These are phyloP conservation scores for Drosophila ironensis DNA, from an alignment of 1,140 invertebrate species.

Conservation along the genomic window DNA sequence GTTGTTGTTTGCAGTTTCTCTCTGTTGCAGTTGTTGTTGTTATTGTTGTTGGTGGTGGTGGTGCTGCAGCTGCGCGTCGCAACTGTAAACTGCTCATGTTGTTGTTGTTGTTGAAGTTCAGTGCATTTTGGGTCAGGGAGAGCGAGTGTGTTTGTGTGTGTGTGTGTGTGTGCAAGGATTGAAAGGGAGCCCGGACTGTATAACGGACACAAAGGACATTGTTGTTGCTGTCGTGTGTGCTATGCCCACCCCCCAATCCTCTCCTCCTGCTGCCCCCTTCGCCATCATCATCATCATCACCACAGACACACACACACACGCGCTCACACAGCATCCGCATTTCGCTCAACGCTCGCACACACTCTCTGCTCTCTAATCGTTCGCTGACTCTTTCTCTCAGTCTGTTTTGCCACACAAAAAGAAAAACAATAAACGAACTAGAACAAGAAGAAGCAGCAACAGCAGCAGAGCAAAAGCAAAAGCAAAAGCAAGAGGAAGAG, in stretches of 20 bases:
- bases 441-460: too few relatives aligned
- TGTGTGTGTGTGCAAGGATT: background rate
- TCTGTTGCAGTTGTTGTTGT: constrained; percentile 26
- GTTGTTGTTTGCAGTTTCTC: constrained; percentile 45
- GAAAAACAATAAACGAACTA: constrained; percentile 9
- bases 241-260: background rate
- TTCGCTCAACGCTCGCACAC: constrained; percentile 10
- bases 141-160: constrained; percentile 1
- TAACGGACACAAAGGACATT: constrained; percentile 52
- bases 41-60: constrained; percentile 40
- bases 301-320: too few relatives aligned
- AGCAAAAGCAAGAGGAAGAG: constrained; percentile 8
- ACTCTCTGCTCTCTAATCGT: constrained; percentile 14
- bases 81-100: constrained; percentile 53
- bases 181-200: constrained; percentile 10
- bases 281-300: too few relatives aligned
- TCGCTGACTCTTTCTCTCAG: constrained; percentile 35
- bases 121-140: constrained; percentile 51
- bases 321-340: constrained; percentile 36
- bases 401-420: constrained; percentile 2
- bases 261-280: background rate
- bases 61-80: constrained; percentile 65
- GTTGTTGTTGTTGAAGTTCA: constrained; percentile 39
- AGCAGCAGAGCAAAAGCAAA: constrained; percentile 15
- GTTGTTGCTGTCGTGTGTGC: constrained; percentile 24